Conservation (phyloP, 2,797 vertebrate species). For the Intellagama lesueurii region DNA sequence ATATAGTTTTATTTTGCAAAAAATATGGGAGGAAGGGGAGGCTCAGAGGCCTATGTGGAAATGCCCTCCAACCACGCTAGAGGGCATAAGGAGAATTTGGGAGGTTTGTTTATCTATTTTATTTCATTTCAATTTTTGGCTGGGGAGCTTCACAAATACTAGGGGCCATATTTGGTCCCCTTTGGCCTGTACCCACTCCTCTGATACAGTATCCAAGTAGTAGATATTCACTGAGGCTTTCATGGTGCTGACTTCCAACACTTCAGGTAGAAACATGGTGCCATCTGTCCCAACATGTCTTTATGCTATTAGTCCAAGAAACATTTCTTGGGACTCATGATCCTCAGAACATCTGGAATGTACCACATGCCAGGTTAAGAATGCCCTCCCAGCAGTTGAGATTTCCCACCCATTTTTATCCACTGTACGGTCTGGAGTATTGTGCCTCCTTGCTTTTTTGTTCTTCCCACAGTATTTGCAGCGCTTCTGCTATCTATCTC, state of each 20-base stretch:
- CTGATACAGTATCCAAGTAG: neutral
- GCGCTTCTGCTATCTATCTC: neutral
- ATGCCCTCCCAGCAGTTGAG: neutral
- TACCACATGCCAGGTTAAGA: neutral
- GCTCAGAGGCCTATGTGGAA: too few species aligned
- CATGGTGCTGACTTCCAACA: neutral
- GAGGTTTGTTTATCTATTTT: too few species aligned
- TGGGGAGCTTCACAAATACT: neutral
- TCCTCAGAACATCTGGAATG: neutral
- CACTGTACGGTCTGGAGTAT: neutral
- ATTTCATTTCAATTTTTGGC: too few species aligned
- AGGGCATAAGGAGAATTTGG: too few species aligned
- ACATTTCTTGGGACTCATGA: neutral
- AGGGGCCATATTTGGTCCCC: neutral
- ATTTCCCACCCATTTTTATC: neutral
- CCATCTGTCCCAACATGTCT: neutral
- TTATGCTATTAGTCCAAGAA: neutral
- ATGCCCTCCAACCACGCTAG: too few species aligned
- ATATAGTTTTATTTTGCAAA: too few species aligned
- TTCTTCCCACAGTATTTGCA: neutral
- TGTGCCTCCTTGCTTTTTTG: neutral
- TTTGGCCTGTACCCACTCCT: too few species aligned
- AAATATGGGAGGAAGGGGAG: too few species aligned
- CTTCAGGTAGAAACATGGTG: neutral
- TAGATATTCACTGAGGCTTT: neutral